Base-by-base conservation (phyloP, 2,797 vertebrate species). In the Numenius phaeopus region DNA sequence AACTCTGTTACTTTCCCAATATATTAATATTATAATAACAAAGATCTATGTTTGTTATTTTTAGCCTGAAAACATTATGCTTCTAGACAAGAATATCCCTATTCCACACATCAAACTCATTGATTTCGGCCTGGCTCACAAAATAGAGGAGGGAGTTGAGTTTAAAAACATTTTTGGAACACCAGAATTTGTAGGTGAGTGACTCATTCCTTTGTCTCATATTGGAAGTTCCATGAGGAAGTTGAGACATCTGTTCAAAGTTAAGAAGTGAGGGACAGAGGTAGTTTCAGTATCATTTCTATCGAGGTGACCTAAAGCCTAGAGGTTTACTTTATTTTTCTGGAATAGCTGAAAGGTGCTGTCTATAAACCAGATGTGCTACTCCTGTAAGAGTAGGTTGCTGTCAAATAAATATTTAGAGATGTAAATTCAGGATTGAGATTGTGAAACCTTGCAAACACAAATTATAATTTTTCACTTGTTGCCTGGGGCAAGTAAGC, bases 101-200 rank as follows among this genome's bases (percentile, higher is more conserved):
- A 91, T 99, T 79, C 99, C 99, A 1, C 99, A 99, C 84, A 99
- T 99, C 97, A 99, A 99, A 94, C 94, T 99, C 95, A 99, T 99
- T 89, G 99, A 99, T 96, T 99, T 99, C 32, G 99, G 99, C 72
- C 98, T 99, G 94, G 99, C 99, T 57, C 99, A 99, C 73, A 99
- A 99, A 98, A 99, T 99, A 83, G 98, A 99, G 98, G 99, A 99
- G 15, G 99, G 99, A 76, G 98, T 98, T 5, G 99, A 99, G 85
- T 99, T 99, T 97, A 99, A 99, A 98, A 99, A 99, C 89, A 99
- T 99, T 97, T 99, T 99, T 98, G 99, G 99, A 71, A 99, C 99
- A 4, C 99, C 99, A 4, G 99, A 99, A 98, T 99, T 99, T 95
- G 99, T 99, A 61, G 99, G 99, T 99, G 96, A 98, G 5, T 7